Evolutionary conservation across 2,797 vertebrate genomes (phyloP).

Genomic region (Arremon brunneinucha): DNA sequence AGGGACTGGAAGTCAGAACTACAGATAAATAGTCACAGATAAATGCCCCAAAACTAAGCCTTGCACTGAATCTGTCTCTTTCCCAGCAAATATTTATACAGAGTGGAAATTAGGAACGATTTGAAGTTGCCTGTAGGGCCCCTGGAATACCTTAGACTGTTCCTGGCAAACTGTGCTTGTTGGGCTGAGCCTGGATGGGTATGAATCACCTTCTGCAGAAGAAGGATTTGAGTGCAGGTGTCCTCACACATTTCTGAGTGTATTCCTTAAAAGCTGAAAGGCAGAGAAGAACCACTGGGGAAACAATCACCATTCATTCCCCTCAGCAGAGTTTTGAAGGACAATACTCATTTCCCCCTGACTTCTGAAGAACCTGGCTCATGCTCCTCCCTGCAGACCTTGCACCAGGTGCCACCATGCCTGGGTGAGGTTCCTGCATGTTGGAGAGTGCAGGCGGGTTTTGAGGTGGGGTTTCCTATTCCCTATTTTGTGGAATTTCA

Average conservation of each 20-base stretch:
- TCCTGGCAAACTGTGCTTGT: rapidly evolving
- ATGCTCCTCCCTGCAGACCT: not conserved
- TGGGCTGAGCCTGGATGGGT: not conserved
- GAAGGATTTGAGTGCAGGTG: not conserved
- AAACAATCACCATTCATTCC: not conserved
- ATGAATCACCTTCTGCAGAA: not conserved
- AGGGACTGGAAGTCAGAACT: not conserved
- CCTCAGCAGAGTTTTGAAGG: not conserved
- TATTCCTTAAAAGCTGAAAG: not conserved
- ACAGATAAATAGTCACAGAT: not conserved
- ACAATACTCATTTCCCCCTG: not conserved
- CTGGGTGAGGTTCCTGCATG: rapidly evolving
- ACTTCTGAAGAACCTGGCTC: not conserved
- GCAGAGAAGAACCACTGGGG: not conserved
- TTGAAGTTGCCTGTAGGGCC: not conserved
- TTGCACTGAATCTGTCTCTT: not conserved
- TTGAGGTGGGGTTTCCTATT: not conserved
- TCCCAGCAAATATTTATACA: not conserved
- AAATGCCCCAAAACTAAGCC: not conserved
- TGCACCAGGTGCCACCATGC: rapidly evolving
- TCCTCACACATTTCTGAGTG: not conserved
- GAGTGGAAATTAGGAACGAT: not conserved
- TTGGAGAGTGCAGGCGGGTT: not conserved
- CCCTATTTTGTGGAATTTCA: not conserved
- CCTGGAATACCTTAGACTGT: not conserved